These are phyloP conservation scores for Morone saxatilis DNA, from an alignment of 2,113 vertebrate species.

Conservation along the genomic window DNA sequence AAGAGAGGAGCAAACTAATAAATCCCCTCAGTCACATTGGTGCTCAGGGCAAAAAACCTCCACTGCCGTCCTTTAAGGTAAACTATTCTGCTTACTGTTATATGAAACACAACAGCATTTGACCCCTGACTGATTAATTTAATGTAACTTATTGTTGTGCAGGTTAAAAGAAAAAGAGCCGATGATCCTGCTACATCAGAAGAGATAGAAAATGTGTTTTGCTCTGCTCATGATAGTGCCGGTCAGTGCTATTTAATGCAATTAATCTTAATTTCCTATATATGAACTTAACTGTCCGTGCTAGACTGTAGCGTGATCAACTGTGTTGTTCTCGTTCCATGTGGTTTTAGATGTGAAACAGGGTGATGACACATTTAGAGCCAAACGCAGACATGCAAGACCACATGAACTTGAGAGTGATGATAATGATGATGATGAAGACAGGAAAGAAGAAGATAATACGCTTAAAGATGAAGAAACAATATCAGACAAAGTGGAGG, in stretches of 20 bases:
- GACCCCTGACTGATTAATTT: neutral
- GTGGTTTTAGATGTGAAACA: conserved; percentile 80
- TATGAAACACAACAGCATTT: neutral
- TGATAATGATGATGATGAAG: conserved; percentile 84
- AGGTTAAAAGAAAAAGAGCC: conserved; percentile 93
- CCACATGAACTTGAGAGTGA: conserved; percentile 93
- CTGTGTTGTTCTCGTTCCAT: neutral
- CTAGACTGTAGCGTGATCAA: neutral
- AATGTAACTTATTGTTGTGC: conserved; percentile 2
- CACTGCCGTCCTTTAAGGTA: conserved; percentile 96
- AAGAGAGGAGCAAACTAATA: conserved; percentile 86
- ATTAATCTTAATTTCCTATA: neutral
- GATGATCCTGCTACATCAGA: conserved; percentile 82
- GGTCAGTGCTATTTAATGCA: conserved; percentile 44
- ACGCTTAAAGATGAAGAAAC: conserved; percentile 79
- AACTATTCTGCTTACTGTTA: neutral
- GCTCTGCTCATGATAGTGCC: conserved; percentile 78
- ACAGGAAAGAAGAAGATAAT: conserved; percentile 84
- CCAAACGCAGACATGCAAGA: conserved; percentile 89
- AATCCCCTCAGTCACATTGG: conserved; percentile 85
- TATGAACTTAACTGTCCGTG: neutral
- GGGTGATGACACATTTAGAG: conserved; percentile 80
- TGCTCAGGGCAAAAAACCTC: conserved; percentile 87
- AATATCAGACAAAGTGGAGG: conserved; percentile 82
- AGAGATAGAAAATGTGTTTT: conserved; percentile 83